A percentile compares a stretch with the other conserved stretches of the same genome.
These are phyloP conservation scores for Mus pahari DNA, from an alignment of 2,113 vertebrate species.

Conservation along the genomic window DNA sequence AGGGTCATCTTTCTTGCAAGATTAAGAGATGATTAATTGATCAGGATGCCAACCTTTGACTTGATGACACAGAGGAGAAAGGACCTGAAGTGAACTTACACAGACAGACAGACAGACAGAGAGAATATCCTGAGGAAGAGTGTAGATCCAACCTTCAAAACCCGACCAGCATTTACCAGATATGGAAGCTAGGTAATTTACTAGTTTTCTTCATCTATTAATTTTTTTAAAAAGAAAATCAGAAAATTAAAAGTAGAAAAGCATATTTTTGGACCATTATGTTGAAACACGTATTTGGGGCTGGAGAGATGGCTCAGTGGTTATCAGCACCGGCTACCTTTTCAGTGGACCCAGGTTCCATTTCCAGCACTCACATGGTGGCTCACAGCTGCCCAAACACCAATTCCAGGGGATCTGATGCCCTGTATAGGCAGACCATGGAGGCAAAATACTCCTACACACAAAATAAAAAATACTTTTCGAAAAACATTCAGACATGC, in stretches of 20 bases:
- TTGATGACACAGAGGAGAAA: constrained; percentile 22
- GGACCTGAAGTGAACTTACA: constrained; percentile 55
- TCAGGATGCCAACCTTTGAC: constrained; percentile 44
- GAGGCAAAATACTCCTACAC: neutral
- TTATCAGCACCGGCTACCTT: neutral
- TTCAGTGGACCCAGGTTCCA: neutral
- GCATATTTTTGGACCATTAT: neutral
- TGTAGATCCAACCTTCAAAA: neutral
- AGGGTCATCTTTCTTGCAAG: neutral
- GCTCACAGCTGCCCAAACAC: neutral
- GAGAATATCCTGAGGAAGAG: neutral
- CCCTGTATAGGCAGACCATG: neutral
- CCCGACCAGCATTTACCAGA: neutral
- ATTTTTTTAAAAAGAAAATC: neutral
- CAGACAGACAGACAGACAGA: neutral
- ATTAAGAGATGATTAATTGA: constrained; percentile 54
- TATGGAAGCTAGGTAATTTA: neutral
- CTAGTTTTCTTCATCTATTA: constrained; percentile 22
- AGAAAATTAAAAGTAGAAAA: constrained; percentile 46
- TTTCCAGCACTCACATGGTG: neutral
- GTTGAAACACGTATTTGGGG: neutral
- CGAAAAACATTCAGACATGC: neutral
- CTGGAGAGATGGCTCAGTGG: neutral
- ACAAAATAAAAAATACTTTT: neutral
- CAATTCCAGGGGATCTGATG: neutral